These are phyloP conservation scores for Cecidostiba fungosa DNA, from an alignment of 2,888 invertebrate genomes.

Conservation along the genomic window DNA sequence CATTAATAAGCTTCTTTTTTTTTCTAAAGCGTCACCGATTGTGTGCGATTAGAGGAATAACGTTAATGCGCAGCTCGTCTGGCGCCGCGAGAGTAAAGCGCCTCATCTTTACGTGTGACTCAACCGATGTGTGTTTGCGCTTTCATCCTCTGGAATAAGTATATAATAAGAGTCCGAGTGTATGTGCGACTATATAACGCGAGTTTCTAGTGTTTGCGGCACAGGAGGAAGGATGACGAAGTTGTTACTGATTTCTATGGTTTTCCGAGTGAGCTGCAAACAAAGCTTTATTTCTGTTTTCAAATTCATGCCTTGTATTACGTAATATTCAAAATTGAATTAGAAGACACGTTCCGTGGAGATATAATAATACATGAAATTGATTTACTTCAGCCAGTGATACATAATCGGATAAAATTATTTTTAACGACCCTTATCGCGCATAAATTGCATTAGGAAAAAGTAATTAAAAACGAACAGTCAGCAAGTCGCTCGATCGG, in stretches of 20 bases:
- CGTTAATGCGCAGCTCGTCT: not conserved
- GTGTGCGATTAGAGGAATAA: not conserved
- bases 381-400: too few species aligned
- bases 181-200: not conserved
- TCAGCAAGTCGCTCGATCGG: not conserved
- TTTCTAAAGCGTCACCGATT: not conserved
- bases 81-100: not conserved
- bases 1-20: not conserved
- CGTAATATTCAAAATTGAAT: too few species aligned
- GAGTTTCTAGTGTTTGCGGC: not conserved
- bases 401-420: too few species aligned
- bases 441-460: not conserved
- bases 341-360: too few species aligned
- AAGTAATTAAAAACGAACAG: conserved; percentile 19
- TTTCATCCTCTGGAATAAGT: conserved; percentile 6
- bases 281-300: not conserved
- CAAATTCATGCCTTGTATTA: too few species aligned
- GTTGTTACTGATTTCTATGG: not conserved
- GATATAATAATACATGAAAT: too few species aligned
- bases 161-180: not conserved
- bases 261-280: not conserved
- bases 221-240: conserved; percentile 1
- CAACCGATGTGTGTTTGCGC: conserved; percentile 19
- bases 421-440: not conserved
- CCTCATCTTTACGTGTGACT: not conserved